phyloP scores from a whole-genome alignment of 2,797 vertebrate species.

The Tragelaphus eurycerus region DNA sequence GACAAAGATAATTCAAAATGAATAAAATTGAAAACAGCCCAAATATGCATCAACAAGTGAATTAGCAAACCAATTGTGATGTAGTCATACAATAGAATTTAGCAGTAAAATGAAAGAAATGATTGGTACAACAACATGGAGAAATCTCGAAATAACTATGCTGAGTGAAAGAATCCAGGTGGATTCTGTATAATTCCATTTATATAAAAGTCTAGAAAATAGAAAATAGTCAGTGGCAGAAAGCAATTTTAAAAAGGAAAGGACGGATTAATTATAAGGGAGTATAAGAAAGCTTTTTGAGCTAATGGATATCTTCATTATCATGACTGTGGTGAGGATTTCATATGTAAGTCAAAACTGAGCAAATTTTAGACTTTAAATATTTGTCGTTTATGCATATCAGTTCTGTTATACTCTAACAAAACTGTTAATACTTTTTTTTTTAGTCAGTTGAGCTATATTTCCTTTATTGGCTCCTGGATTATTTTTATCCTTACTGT shows the following conservation, averaged over 20 bases:
- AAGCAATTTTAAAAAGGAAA: not conserved
- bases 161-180: not conserved
- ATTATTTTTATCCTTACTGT: not conserved
- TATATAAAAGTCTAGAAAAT: not conserved
- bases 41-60: not conserved
- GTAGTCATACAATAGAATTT: not conserved
- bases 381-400: not conserved
- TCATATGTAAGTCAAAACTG: not conserved
- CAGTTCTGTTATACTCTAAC: not conserved
- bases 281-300: not conserved
- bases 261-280: not conserved
- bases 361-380: not conserved
- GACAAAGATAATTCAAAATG: not conserved
- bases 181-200: not conserved
- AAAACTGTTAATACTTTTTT: not conserved
- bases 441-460: not conserved
- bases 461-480: not conserved
- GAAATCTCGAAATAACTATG: not conserved
- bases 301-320: not conserved
- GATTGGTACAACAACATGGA: not conserved
- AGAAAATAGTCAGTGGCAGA: not conserved
- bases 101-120: not conserved
- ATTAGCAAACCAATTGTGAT: not conserved
- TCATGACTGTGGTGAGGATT: not conserved
- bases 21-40: not conserved